These are phyloP conservation scores for Nematopogon swammerdamellus DNA, from an alignment of 2,888 invertebrate species.

Conservation along the genomic window DNA sequence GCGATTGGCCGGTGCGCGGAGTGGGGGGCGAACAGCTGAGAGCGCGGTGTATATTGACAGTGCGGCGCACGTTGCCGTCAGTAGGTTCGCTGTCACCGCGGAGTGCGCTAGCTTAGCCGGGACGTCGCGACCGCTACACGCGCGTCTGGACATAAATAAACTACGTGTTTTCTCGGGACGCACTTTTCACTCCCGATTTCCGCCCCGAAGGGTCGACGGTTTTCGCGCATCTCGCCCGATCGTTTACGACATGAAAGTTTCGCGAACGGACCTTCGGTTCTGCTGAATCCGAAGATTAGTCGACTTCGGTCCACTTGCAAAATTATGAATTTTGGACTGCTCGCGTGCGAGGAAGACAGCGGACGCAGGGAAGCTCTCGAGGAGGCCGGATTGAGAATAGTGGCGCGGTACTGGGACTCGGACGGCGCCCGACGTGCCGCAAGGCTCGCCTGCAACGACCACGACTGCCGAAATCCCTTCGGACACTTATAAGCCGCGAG, in stretches of 20 bases:
- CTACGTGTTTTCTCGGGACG: background rate
- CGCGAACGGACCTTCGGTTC: background rate
- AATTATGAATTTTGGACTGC: slow-evolving; percentile 56
- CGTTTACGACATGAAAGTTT: background rate
- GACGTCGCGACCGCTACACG: slow-evolving; percentile 24
- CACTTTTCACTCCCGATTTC: background rate
- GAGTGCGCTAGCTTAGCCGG: slow-evolving; percentile 34
- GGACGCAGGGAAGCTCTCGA: slow-evolving; percentile 44
- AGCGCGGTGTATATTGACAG: slow-evolving; percentile 55
- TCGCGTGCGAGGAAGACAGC: slow-evolving; percentile 43
- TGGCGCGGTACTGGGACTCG: slow-evolving; percentile 50
- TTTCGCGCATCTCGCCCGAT: too few species aligned
- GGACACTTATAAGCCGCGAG: slow-evolving; percentile 32
- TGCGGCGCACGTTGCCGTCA: slow-evolving; percentile 52
- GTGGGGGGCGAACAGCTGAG: slow-evolving; percentile 57
- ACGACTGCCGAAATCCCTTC: slow-evolving; percentile 16
- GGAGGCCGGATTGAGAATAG: slow-evolving; percentile 48
- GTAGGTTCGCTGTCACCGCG: slow-evolving; percentile 52
- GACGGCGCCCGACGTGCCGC: slow-evolving; percentile 36
- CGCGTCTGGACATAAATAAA: background rate
- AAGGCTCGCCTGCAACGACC: slow-evolving; percentile 36
- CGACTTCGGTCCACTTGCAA: background rate
- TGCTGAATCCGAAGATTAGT: background rate
- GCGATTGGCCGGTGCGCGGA: slow-evolving; percentile 20
- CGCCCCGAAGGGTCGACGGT: background rate